Base-by-base conservation (phyloP, 2,888 invertebrate species). In the Leucoma salicis region DNA sequence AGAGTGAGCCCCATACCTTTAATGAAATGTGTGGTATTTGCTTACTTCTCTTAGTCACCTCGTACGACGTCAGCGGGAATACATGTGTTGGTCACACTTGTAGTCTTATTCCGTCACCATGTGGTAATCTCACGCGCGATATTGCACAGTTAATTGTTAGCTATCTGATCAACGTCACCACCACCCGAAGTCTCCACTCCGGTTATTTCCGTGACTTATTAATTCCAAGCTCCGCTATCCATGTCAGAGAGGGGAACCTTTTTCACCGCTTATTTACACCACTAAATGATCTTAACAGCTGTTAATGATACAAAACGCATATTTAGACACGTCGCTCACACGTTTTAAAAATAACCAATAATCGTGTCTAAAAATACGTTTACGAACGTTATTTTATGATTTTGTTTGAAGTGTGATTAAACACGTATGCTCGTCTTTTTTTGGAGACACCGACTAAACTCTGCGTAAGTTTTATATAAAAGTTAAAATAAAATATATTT, bases 331-430 rank as follows among this genome's bases (percentile, higher is more conserved):
- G 5, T 7, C 46, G 29, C 39, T 49, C 3, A 21, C 21, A 21
- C 21, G n/a, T 5, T 6, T 21, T 21, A 21, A 21, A 8, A 21
- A 21, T 57, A 58, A 27, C 25, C n/a, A n/a, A n/a, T n/a, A n/a
- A n/a, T n/a, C n/a, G n/a, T n/a, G n/a, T n/a, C n/a, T n/a, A 33
- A 61, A 66, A 67, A 67, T 65, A 55, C 62, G 48, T 56, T 54
- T 69, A 63, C 68, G 66, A 63, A 55, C 38, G 52, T 49, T 42
- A 42, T 42, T 61, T 60, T 54, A 61, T 44, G 54, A 53, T 38
- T 50, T 39, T 40, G 31, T 37, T 42, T 55, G 65, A 64, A 64
- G 49, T 42, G 37, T 59, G 63, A 69, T 63, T 57, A 45, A 57
- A 56, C 57, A 58, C 68, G 66, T 43, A 51, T 66, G 66, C 21